Evolutionary conservation across 2,888 invertebrate species (phyloP).

Genomic region (Saturnia japonica): DNA sequence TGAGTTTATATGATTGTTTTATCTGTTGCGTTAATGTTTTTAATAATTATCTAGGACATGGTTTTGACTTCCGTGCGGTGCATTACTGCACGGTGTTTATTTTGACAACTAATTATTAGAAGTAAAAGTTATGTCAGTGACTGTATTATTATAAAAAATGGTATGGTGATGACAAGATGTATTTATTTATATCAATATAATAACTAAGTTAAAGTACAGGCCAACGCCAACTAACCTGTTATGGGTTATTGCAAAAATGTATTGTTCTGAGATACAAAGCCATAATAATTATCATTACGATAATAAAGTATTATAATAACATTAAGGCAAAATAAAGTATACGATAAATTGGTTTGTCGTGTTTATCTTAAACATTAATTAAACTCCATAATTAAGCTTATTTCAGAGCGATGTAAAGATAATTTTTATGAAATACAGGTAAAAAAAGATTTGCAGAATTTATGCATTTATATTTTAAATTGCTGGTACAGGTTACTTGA

Average conservation of each 20-base stretch:
- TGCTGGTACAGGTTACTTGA: too few relatives aligned
- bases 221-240: too few relatives aligned
- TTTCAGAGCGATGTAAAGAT: conserved; percentile 17
- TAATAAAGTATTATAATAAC: too few relatives aligned
- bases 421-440: conserved; percentile 24
- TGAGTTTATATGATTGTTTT: conserved; percentile 53
- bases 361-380: too few relatives aligned
- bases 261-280: too few relatives aligned
- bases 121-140: conserved; percentile 48
- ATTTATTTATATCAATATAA: background rate
- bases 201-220: too few relatives aligned
- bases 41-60: conserved; percentile 73
- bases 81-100: conserved; percentile 55
- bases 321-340: too few relatives aligned
- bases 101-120: conserved; percentile 62
- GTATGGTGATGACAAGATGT: background rate
- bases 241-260: too few relatives aligned
- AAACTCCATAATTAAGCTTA: background rate
- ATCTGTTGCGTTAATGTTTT: conserved; percentile 71
- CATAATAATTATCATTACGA: too few relatives aligned
- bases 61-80: conserved; percentile 52
- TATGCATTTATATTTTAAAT: too few relatives aligned
- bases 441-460: background rate
- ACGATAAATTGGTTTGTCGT: too few relatives aligned
- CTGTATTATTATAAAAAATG: background rate